Evolutionary conservation across 2,113 vertebrate genomes (phyloP).

Genomic region (Aplodontia rufa): DNA sequence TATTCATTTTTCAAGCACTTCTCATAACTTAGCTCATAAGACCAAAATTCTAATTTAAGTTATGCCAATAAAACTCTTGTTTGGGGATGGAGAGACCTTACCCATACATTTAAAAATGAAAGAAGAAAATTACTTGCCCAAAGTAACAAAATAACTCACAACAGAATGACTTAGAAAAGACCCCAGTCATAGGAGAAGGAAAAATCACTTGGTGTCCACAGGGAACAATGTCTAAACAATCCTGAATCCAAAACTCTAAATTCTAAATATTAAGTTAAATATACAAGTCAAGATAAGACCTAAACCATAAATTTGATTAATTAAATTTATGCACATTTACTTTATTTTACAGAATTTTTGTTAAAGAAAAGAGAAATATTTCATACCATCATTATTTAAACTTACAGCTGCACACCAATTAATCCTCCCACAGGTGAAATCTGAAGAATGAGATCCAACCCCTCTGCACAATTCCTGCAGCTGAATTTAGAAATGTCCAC

Average conservation of each 20-base stretch:
- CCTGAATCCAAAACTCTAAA: background rate
- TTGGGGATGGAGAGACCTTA: background rate
- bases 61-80: background rate
- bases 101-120: slow-evolving; percentile 26
- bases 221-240: slow-evolving; percentile 5
- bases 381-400: background rate
- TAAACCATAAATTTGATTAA: background rate
- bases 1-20: slow-evolving; percentile 32
- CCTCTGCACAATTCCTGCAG: background rate
- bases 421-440: background rate
- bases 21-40: background rate
- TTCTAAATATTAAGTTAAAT: slow-evolving; percentile 38
- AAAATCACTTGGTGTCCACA: background rate
- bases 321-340: background rate
- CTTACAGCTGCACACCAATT: background rate
- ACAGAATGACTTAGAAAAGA: background rate
- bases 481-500: background rate
- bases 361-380: background rate
- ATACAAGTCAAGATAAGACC: background rate
- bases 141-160: slow-evolving; percentile 6
- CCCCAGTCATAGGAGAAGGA: background rate
- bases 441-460: background rate
- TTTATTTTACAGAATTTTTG: slow-evolving; percentile 44
- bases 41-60: background rate
- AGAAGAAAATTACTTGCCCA: slow-evolving; percentile 23